Conservation (phyloP, 2,113 vertebrate species). For the Nymphicus hollandicus region DNA sequence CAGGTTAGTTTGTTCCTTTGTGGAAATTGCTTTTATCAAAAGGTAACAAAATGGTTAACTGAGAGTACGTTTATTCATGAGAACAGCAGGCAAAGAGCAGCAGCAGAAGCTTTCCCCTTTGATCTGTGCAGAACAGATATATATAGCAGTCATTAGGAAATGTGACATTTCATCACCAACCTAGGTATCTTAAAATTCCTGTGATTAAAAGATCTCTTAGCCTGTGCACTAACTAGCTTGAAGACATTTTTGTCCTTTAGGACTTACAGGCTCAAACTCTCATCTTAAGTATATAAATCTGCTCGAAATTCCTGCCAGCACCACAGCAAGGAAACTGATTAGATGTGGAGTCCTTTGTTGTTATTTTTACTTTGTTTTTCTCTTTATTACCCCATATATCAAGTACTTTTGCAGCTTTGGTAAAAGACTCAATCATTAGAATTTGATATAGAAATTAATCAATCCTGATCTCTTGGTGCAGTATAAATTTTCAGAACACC, state of each 20-base stretch:
- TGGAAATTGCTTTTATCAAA: neutral
- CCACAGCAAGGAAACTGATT: neutral
- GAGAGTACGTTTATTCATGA: neutral
- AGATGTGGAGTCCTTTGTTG: neutral
- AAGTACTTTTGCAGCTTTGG: neutral
- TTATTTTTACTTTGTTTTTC: constrained; percentile 2
- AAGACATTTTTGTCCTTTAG: neutral
- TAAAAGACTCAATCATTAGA: neutral
- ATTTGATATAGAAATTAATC: neutral
- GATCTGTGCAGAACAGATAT: constrained; percentile 10
- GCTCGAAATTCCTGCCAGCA: neutral
- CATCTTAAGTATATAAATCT: neutral
- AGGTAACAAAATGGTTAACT: neutral
- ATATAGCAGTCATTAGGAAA: neutral
- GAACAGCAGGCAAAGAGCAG: constrained; percentile 23
- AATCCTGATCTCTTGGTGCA: neutral
- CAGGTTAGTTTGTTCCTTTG: neutral
- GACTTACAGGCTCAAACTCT: neutral
- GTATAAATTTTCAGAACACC: neutral
- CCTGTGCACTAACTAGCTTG: neutral
- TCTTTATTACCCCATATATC: neutral
- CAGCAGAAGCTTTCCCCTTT: constrained; percentile 27
- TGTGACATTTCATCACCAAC: constrained; percentile 18
- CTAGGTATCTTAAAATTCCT: neutral
- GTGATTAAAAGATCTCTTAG: constrained; percentile 6